Base-by-base conservation (phyloP, 2,113 vertebrate species). In the Bos indicus region DNA sequence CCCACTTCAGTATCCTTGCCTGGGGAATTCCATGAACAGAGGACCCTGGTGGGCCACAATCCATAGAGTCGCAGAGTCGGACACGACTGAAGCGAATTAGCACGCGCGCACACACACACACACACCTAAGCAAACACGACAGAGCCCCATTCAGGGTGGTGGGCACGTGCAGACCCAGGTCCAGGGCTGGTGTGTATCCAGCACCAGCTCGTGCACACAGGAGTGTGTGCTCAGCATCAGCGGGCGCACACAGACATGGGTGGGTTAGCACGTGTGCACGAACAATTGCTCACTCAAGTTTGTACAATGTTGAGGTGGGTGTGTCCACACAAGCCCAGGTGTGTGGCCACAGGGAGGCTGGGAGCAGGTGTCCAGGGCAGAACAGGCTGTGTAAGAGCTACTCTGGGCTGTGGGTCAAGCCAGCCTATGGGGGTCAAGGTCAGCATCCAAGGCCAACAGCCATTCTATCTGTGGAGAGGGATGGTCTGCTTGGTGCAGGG, bases 181-280 rank as follows among this genome's bases (percentile, higher is more conserved):
- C 7, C 14, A 33, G 52, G 46, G 83, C 46, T 9, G 6, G 2
- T 6, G 15, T 3, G 19, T 3, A 26, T 9, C 51, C 43, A 15
- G 52, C 40, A 33, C 57, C 23, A 11, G 64, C 88, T 43, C 4
- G 2, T 7, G 43, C 15, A 10, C 30, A 25, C 54, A 7, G 7
- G 59, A 51, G 7, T 2, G 17, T 4, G 25, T 7, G 54, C 6
- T 10, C 46, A 12, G 89, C 62, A 2, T 67, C 19, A 1, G 11
- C 0, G 2, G 80, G 33, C 8, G 1, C 40, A 33, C 83, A 33
- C 13, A 19, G 19, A 62, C 1, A 0, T 1, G 23, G 51, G 21
- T 2, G 40, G 28, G 33, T 12, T 26, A 33, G 93, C 40, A 26
- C 4, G 0, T 0, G 21, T 6, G 67, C 36, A 7, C 3, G 0